phyloP scores from a whole-genome alignment of 2,888 invertebrate species.

The Pardosa pseudoannulata region DNA sequence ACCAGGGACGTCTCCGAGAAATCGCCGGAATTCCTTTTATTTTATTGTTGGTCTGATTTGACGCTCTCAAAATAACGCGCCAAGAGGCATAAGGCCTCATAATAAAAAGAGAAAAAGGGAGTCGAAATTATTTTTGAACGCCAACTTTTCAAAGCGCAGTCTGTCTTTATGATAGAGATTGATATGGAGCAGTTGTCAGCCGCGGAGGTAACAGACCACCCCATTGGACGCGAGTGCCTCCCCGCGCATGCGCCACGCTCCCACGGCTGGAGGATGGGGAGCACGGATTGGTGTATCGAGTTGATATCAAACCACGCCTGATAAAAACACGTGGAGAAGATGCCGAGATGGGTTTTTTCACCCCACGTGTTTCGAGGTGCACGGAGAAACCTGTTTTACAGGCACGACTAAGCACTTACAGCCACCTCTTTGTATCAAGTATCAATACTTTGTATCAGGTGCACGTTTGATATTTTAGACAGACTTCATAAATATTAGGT shows the following conservation, averaged over 20 bases:
- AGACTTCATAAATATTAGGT: no score
- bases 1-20: constrained; percentile 24
- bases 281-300: neutral
- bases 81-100: constrained; percentile 23
- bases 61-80: constrained; percentile 52
- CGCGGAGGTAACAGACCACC: neutral
- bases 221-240: neutral
- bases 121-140: constrained; percentile 62
- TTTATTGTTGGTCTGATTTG: constrained; percentile 58
- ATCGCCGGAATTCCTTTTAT: constrained; percentile 50
- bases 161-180: constrained; percentile 70
- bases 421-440: no score
- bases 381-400: neutral
- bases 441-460: no score
- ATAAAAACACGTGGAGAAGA: neutral
- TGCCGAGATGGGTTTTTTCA: neutral
- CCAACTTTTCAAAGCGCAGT: constrained; percentile 60
- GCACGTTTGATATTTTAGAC: no score
- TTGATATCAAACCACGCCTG: constrained; percentile 5
- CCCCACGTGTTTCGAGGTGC: neutral
- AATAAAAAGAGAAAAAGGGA: constrained; percentile 31
- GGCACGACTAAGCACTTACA: no score
- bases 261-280: neutral
- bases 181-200: constrained; percentile 28
- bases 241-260: neutral